A percentile compares a stretch with the other conserved stretches of the same genome.
Evolutionary conservation across 2,888 invertebrate genomes (phyloP).

Genomic region (Rhagonycha lutea): DNA sequence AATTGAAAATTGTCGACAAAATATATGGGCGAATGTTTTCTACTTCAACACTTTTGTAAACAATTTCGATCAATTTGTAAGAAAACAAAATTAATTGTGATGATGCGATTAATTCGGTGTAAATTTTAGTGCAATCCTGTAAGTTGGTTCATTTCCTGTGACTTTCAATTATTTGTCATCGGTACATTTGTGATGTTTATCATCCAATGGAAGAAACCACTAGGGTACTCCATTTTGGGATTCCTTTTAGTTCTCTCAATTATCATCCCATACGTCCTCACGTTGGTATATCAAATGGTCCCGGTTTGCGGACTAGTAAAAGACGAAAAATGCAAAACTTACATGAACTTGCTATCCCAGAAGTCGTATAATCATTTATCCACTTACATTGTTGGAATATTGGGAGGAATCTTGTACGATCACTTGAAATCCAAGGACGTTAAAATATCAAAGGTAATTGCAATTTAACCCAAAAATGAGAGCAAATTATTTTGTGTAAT

Average conservation of each 20-base stretch:
- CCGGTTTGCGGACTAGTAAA: neutral
- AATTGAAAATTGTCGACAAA: neutral
- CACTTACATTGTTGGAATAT: neutral
- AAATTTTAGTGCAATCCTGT: slow-evolving; percentile 65
- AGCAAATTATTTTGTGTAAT: neutral
- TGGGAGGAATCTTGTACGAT: neutral
- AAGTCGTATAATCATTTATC: neutral
- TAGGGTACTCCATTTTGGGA: neutral
- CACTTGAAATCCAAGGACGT: neutral
- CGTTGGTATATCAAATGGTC: neutral
- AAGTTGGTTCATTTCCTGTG: slow-evolving; percentile 73
- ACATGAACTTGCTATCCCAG: neutral
- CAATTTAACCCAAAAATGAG: neutral
- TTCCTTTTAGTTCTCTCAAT: neutral
- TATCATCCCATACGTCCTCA: neutral
- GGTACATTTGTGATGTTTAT: slow-evolving; percentile 38
- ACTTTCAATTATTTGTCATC: slow-evolving; percentile 70
- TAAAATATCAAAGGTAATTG: neutral
- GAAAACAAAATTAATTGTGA: neutral
- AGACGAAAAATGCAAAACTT: neutral
- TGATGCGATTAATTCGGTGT: neutral
- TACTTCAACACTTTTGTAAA: neutral
- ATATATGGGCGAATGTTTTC: neutral
- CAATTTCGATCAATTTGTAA: neutral
- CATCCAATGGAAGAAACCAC: neutral